These are phyloP conservation scores for Zeugodacus cucurbitae DNA, from an alignment of 1,140 invertebrate genomes.

Conservation along the genomic window DNA sequence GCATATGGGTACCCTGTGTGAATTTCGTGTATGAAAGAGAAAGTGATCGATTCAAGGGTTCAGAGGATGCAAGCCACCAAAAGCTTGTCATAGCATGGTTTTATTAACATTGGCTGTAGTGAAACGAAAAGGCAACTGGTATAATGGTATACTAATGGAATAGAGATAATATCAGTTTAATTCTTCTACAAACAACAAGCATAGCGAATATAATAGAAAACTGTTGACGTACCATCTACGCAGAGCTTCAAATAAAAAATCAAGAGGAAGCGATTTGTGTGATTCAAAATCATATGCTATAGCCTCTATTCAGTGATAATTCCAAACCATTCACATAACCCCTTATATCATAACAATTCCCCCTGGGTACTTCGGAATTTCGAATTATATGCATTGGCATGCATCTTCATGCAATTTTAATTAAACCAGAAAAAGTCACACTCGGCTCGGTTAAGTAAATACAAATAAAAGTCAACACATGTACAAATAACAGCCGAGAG, in stretches of 20 bases:
- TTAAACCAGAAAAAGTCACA: constrained; percentile 33
- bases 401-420: constrained; percentile 8
- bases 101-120: no score
- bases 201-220: no score
- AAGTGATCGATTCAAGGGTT: background rate
- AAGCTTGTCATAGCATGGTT: no score
- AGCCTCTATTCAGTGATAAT: background rate
- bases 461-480: background rate
- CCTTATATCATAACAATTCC: background rate
- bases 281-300: no score
- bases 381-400: background rate
- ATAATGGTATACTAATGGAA: no score
- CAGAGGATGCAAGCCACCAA: no score
- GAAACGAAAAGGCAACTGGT: no score
- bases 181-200: no score
- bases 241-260: no score
- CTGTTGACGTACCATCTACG: no score
- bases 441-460: background rate
- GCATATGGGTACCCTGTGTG: background rate
- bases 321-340: background rate
- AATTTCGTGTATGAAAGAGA: background rate
- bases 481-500: background rate
- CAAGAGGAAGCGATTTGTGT: no score
- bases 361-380: background rate
- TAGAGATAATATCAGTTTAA: no score